These are phyloP conservation scores for Lasioglossum pauxillum DNA, from an alignment of 2,888 invertebrate genomes.

Conservation along the genomic window DNA sequence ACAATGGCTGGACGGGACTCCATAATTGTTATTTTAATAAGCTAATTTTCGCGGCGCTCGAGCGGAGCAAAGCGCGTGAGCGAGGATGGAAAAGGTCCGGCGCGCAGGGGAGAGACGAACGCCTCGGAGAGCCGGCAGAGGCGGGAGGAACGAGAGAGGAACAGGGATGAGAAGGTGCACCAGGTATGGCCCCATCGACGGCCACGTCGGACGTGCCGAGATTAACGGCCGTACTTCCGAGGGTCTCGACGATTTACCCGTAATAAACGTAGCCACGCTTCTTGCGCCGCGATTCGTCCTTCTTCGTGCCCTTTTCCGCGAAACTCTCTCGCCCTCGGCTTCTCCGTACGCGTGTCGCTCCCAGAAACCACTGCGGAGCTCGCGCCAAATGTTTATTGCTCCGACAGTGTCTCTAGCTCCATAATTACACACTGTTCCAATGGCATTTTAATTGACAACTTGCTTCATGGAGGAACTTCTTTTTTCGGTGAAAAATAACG, in stretches of 20 bases:
- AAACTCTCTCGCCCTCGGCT: conserved; percentile 37
- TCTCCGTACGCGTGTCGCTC: conserved; percentile 8
- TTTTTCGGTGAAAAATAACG: too few relatives aligned
- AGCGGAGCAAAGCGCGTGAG: conserved; percentile 61
- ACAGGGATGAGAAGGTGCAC: conserved; percentile 40
- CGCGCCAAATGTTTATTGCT: background rate
- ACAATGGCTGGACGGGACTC: conserved; percentile 77
- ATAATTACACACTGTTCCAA: background rate
- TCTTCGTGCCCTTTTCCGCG: conserved; percentile 48
- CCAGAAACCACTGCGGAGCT: background rate
- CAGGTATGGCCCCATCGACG: conserved; percentile 68
- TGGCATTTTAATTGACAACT: background rate
- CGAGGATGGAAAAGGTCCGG: conserved; percentile 28
- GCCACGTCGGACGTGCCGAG: conserved; percentile 69
- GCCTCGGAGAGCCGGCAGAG: conserved; percentile 1
- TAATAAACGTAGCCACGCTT: conserved; percentile 70
- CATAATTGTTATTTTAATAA: conserved; percentile 82
- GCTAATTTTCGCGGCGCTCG: conserved; percentile 78
- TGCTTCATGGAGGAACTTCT: background rate
- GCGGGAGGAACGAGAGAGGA: conserved; percentile 32
- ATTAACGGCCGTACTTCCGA: conserved; percentile 75
- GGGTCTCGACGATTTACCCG: conserved; percentile 67
- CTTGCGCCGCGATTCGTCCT: conserved; percentile 50
- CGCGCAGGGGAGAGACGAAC: background rate
- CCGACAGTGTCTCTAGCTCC: background rate